Evolutionary conservation across 2,797 vertebrate genomes (phyloP).

Genomic region (Acrossocheilus wenchowensis): DNA sequence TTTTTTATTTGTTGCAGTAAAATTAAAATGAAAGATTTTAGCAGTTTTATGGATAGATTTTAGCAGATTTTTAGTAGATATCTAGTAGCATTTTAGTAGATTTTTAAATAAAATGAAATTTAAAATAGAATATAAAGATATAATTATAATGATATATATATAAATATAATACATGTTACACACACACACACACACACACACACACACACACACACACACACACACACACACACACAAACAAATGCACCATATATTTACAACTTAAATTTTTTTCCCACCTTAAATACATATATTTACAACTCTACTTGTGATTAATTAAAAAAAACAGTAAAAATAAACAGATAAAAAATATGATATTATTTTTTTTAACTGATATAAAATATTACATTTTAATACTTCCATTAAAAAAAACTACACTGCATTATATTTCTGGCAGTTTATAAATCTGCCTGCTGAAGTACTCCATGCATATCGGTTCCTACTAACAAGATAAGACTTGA

Average conservation of each 20-base stretch:
- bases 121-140: background rate
- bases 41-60: background rate
- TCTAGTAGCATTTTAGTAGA: no score
- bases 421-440: background rate
- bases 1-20: background rate
- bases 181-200: no score
- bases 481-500: slow-evolving; percentile 28
- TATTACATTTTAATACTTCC: background rate
- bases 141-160: background rate
- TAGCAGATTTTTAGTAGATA: background rate
- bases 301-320: background rate
- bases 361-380: background rate
- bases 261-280: no score
- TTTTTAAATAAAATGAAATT: background rate
- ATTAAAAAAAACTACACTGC: background rate
- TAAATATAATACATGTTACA: no score
- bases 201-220: no score
- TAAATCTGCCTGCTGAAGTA: slow-evolving; percentile 25
- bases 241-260: no score
- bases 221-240: no score
- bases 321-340: background rate
- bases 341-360: no score
- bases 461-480: slow-evolving; percentile 1
- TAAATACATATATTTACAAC: background rate
- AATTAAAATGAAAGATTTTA: background rate